Base-by-base conservation (phyloP, 2,888 invertebrate species). In the Saturnia japonica region DNA sequence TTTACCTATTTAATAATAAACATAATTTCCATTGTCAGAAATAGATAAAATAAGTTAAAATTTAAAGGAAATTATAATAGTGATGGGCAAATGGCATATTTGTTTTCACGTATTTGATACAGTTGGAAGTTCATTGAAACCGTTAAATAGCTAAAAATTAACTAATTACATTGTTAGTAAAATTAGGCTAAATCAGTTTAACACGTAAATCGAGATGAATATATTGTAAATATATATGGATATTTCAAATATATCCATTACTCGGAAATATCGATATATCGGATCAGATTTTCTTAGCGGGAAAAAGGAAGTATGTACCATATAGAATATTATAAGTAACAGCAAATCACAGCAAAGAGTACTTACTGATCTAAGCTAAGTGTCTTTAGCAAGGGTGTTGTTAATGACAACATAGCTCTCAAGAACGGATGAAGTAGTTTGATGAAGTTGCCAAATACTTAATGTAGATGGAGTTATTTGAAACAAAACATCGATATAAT, bases 21-120 rank as follows among this genome's bases (percentile, higher is more conserved):
- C 28, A 6, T 25, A 25, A 60, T 28, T 28, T 28, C 25, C 28
- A 60, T 28, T 60, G 28, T 60, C 25, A 14, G 12, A 25, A 16
- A 60, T 57, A 51, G n/a, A n/a, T 54, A 22, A 7, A n/a, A 43
- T 43, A 43, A 43, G 43, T 7, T 43, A 43, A 4, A 43, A 51
- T 51, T 51, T 8, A 51, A 19, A 51, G 19, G 47, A 51, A 19
- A 51, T 51, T 12, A 51, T 51, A 51, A 60, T 25, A 60, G 25
- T 16, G 57, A 25, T 60, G 57, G 57, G 57, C 19, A 54, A 54
- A 54, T n/a, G n/a, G n/a, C n/a, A n/a, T n/a, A n/a, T n/a, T n/a
- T n/a, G n/a, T n/a, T n/a, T n/a, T n/a, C n/a, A n/a, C n/a, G n/a
- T n/a, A n/a, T n/a, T n/a, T n/a, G n/a, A n/a, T n/a, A n/a, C n/a